These are phyloP conservation scores for Strigamia maritima DNA, from an alignment of 2,888 invertebrate species.

Conservation along the genomic window DNA sequence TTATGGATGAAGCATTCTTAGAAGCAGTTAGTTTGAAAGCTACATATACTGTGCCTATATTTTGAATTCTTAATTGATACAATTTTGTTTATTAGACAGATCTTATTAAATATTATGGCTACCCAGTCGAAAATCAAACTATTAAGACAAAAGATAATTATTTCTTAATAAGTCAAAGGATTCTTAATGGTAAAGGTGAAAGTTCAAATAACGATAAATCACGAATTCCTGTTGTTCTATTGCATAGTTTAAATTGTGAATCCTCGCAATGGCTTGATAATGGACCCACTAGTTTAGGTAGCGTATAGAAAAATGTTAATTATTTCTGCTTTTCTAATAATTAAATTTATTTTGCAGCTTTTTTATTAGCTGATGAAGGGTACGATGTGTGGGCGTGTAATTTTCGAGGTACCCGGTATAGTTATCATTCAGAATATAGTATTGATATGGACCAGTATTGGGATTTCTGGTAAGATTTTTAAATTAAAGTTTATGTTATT, in stretches of 20 bases:
- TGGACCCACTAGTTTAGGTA: constrained; percentile 2
- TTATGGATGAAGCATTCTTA: not conserved
- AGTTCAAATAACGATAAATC: not conserved
- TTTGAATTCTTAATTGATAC: not conserved
- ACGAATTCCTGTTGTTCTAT: not conserved
- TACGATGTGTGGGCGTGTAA: not conserved
- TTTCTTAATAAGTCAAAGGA: not conserved
- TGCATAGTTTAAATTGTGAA: not conserved
- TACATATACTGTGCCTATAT: too few relatives aligned
- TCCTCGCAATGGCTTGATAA: not conserved
- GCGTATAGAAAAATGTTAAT: not conserved
- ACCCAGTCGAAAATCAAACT: not conserved
- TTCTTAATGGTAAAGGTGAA: not conserved
- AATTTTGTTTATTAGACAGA: not conserved
- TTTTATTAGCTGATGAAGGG: not conserved
- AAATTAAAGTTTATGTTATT: not conserved
- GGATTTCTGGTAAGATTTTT: not conserved
- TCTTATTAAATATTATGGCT: not conserved
- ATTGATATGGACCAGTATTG: not conserved
- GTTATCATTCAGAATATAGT: not conserved
- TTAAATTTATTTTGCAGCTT: not conserved
- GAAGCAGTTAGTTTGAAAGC: not conserved
- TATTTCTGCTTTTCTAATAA: not conserved
- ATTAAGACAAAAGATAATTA: not conserved
- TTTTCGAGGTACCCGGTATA: not conserved